phyloP scores from a whole-genome alignment of 1,140 invertebrate genomes.

The Diorhabda sublineata region DNA sequence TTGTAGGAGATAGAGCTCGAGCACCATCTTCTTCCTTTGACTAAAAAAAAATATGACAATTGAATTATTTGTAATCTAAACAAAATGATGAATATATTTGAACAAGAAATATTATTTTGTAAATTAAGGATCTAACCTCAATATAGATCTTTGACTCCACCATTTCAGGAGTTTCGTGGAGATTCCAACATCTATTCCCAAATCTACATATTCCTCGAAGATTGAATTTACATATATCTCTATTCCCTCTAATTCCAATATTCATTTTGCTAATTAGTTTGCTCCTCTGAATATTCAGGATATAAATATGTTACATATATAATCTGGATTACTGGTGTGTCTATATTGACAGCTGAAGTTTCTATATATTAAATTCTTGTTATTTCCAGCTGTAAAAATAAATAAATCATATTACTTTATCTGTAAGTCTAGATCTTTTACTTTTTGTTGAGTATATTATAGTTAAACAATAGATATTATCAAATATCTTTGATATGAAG shows the following conservation, averaged over 20 bases:
- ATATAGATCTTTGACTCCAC: not conserved
- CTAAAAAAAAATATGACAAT: slow-evolving; percentile 3
- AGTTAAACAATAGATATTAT: too few species aligned
- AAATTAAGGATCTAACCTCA: not conserved
- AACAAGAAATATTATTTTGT: not conserved
- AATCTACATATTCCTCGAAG: slow-evolving; percentile 24
- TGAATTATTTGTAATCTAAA: not conserved
- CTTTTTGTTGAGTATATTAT: too few species aligned
- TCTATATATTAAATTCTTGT: too few species aligned
- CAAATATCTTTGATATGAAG: too few species aligned
- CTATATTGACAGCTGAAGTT: too few species aligned
- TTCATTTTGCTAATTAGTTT: slow-evolving; percentile 2
- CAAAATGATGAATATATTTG: not conserved
- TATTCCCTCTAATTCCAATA: slow-evolving; percentile 9
- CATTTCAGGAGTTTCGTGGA: slow-evolving; percentile 13
- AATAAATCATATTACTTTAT: too few species aligned
- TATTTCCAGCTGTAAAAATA: too few species aligned
- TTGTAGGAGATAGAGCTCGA: slow-evolving; percentile 5
- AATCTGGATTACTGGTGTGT: too few species aligned
- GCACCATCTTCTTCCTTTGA: slow-evolving; percentile 4
- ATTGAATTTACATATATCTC: slow-evolving; percentile 19
- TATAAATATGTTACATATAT: too few species aligned
- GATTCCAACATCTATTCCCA: slow-evolving; percentile 24
- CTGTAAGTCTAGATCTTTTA: too few species aligned
- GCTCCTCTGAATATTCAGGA: too few species aligned